Percentiles rank a stretch among this genome's conserved stretches.
Conservation (phyloP, 2,113 vertebrate species). For the Coturnix japonica region DNA sequence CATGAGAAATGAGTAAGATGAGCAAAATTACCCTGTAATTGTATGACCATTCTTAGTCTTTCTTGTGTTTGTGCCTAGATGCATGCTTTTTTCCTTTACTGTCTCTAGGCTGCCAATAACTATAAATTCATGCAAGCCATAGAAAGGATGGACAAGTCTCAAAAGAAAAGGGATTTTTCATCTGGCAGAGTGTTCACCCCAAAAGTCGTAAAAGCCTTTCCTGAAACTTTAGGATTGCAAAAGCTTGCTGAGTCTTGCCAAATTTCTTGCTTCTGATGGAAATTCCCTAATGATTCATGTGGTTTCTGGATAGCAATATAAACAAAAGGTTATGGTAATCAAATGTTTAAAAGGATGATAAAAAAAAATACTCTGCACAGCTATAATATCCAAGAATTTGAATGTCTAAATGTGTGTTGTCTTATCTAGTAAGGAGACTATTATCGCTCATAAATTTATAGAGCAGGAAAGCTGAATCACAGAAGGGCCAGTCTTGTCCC, state of each 20-base stretch:
- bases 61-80: not conserved
- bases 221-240: constrained; percentile 3
- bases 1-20: not conserved
- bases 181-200: not conserved
- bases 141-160: not conserved
- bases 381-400: not conserved
- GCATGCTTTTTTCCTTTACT: not conserved
- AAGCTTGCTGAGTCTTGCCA: not conserved
- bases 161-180: constrained; percentile 2
- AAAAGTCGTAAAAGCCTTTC: constrained; percentile 24
- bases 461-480: not conserved
- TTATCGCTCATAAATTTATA: not conserved
- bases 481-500: not conserved
- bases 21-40: not conserved
- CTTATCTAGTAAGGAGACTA: not conserved
- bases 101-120: not conserved
- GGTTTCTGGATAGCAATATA: not conserved
- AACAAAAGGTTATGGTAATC: not conserved
- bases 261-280: constrained; percentile 4
- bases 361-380: not conserved
- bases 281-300: not conserved
- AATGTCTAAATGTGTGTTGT: not conserved
- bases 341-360: not conserved
- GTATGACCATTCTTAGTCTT: not conserved
- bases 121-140: not conserved